Conservation (phyloP, 2,113 vertebrate genomes). For the Scalopus aquaticus region DNA sequence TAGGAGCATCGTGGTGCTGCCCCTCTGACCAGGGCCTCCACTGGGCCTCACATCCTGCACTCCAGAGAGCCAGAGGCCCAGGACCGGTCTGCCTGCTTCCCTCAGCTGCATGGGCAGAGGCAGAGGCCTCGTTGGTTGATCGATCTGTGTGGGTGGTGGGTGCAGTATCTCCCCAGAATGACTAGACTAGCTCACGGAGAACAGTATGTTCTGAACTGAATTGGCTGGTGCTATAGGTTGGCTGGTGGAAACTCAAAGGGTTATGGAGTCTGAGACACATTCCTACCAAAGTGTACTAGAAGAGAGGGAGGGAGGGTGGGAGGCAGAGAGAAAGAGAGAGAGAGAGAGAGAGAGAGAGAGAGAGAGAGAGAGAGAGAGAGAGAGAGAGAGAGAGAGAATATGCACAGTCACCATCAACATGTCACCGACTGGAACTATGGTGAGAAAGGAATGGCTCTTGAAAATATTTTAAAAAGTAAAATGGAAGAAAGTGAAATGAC, state of each 20-base stretch:
- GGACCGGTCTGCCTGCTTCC: background rate
- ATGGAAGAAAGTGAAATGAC: background rate
- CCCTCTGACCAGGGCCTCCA: rapidly evolving
- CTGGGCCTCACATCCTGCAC: rapidly evolving
- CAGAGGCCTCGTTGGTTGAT: background rate
- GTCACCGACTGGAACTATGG: background rate
- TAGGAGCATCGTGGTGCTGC: rapidly evolving
- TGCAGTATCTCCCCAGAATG: background rate
- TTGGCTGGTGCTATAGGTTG: too few species aligned
- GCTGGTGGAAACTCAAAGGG: background rate
- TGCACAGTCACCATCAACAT: background rate
- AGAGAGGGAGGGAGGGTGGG: background rate
- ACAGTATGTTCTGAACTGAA: background rate
- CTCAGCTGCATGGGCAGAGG: rapidly evolving
- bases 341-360: background rate
- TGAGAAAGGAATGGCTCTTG: background rate
- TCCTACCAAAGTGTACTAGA: background rate
- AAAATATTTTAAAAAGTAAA: background rate
- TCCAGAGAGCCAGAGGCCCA: background rate
- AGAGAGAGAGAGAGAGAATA: rapidly evolving
- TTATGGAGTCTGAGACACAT: background rate
- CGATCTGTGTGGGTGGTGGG: background rate
- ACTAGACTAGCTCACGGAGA: background rate
- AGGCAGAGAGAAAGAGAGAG: rapidly evolving
- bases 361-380: rapidly evolving